Evolutionary conservation across 2,797 vertebrate genomes (phyloP), one percentile per base, ranked within the genome.

Genomic region (Bryconaethiops microstoma): DNA sequence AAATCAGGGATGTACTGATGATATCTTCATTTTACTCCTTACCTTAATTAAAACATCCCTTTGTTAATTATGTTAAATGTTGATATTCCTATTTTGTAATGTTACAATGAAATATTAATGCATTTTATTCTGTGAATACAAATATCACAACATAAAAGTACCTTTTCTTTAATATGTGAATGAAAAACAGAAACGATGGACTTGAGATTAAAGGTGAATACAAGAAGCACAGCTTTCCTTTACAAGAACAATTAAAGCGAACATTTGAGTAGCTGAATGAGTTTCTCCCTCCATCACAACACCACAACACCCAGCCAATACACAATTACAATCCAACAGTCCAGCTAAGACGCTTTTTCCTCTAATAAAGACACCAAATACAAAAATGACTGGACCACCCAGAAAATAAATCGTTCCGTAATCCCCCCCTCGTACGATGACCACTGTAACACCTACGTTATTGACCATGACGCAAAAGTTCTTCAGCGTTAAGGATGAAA

Each of bases 81-180:
- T 8, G 7, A 7, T 19, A n/a, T 19, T 45, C 42, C 2, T 45
- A 48, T 21, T 14, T 52, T 16, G 21, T 25, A 2, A 70, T 48
- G 42, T 69, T 70, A 52, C 21, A 7, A 29, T 70, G 45, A 70
- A 70, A 50, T 70, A 2, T 14, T 45, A 64, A 64, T 1, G 2
- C 55, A 42, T 39, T 25, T 70, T 70, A 71, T 71, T 71, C 68
- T 71, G 21, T 71, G 68, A 70, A 50, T 70, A 23, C 21, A 25
- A 0, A 19, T 39, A 17, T 40, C 14, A 19, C 1, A 25, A 25
- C 50, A 7, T 42, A 42, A 42, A 42, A 8, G 4, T 8, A 8
- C 40, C 0, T n/a, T 40, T 42, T 10, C 12, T 73, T 73, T 57
- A 57, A 57, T 59, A 10, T 9, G 35, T 21, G 54, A 48, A 12